Base-by-base conservation (phyloP, 2,888 invertebrate genomes). In the Drosophila atripex region DNA sequence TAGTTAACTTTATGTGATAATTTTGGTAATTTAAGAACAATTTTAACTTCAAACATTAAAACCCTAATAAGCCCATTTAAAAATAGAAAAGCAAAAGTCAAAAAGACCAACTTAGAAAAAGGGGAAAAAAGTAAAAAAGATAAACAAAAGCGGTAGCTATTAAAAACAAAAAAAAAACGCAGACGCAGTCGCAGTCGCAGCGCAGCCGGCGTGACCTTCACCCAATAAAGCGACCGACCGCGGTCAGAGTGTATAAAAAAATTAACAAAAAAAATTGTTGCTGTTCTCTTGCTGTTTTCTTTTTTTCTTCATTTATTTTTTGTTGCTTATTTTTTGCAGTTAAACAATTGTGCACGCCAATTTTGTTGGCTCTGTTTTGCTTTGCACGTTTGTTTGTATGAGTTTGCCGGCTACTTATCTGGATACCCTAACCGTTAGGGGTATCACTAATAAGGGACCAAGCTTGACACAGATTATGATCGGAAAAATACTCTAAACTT, bases 141-240 rank as follows among this genome's bases (percentile, higher is more conserved):
- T 47, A 52, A 68, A 52, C 51, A 57, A 30, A 43, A 58, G 38
- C 28, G 16, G 57, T 57, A 58, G 50, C 39, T 43, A 35, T 8
- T 41, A 18, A 30, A 49, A 14, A 32, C 47, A 11, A 32, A 54
- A 35, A 65, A 57, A 64, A 61, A 51, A 54, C 28, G 39, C 14
- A 39, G 46, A 63, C 28, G 51, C 46, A 71, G 63, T 59, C 76
- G 64, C 58, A 80, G 47, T 60, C 49, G 66, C 73, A 63, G 69
- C 70, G 71, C 73, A 59, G 77, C 46, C 53, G 66, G 65, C 69
- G 56, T 70, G 80, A 86, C 80, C 80, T 80, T 80, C 80, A 86
- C 87, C 80, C 80, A 80, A 84, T 80, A 86, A 80, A 84, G 65
- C 84, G 68, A 69, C 65, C 58, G 61, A 78, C 69, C 69, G 73